These are phyloP conservation scores for Idris sp. DNA, from an alignment of 1,140 invertebrate species.

Conservation along the genomic window DNA sequence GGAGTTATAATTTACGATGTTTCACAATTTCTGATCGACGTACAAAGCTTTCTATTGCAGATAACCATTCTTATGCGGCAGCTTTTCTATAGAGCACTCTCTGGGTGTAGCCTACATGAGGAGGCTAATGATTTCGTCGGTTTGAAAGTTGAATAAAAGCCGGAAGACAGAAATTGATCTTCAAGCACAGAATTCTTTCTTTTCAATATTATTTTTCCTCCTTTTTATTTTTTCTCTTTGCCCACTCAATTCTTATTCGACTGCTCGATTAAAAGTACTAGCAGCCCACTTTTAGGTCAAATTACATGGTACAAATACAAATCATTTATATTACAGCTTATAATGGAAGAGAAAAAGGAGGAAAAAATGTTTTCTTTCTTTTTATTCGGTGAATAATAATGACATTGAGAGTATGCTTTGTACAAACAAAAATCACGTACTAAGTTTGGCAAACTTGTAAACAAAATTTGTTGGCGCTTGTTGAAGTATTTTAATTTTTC, in stretches of 20 bases:
- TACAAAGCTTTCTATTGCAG: conserved; percentile 63
- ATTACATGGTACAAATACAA: conserved; percentile 24
- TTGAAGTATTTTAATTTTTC: no score
- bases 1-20: conserved; percentile 69
- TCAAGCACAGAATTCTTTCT: conserved; percentile 69
- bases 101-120: conserved; percentile 36
- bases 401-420: no score
- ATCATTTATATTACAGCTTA: conserved; percentile 13
- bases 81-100: conserved; percentile 61
- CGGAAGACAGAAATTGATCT: conserved; percentile 75
- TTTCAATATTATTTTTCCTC: conserved; percentile 58
- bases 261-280: conserved; percentile 36
- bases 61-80: conserved; percentile 60
- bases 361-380: no score
- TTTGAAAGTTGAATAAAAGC: conserved; percentile 66
- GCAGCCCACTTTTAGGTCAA: conserved; percentile 28
- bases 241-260: conserved; percentile 24
- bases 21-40: conserved; percentile 69
- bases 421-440: no score
- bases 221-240: conserved; percentile 32
- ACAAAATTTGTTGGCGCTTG: no score
- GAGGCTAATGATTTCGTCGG: conserved; percentile 73
- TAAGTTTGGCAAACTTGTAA: not conserved
- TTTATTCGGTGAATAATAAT: no score
- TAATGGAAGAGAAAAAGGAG: no score